phyloP scores from a whole-genome alignment of 2,113 vertebrate species.

The Micronisus gabar region DNA sequence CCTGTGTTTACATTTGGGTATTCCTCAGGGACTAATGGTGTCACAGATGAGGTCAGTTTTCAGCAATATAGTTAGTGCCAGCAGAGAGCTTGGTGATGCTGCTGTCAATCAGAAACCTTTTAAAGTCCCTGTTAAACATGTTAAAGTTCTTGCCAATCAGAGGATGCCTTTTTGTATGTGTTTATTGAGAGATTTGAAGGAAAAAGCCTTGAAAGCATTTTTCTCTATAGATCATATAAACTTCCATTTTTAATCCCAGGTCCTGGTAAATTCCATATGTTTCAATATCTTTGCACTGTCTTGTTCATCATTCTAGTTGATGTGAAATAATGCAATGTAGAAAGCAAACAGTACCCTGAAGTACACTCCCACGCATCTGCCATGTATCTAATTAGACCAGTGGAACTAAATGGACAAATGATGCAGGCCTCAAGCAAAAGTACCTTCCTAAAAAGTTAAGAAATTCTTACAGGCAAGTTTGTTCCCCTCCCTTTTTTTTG shows the following conservation, averaged over 20 bases:
- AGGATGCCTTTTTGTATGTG: neutral
- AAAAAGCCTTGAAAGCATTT: neutral
- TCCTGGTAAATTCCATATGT: neutral
- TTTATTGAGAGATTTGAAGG: neutral
- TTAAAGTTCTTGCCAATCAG: neutral
- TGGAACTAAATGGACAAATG: neutral
- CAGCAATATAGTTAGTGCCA: neutral
- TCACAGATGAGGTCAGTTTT: neutral
- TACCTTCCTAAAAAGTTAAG: neutral
- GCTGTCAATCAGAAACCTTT: neutral
- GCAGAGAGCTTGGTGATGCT: neutral
- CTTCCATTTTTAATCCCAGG: neutral
- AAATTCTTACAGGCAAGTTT: neutral
- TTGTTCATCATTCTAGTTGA: neutral
- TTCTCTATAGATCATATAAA: neutral
- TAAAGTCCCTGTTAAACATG: neutral
- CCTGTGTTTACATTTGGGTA: neutral
- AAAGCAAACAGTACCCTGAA: neutral
- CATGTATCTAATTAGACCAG: neutral
- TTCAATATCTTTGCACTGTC: neutral
- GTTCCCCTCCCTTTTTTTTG: neutral
- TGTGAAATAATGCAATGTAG: neutral
- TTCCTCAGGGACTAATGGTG: neutral
- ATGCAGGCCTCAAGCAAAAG: neutral
- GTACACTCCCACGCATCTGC: accelerated